phyloP scores from a whole-genome alignment of 1,140 invertebrate genomes.

The Mamestra configurata region DNA sequence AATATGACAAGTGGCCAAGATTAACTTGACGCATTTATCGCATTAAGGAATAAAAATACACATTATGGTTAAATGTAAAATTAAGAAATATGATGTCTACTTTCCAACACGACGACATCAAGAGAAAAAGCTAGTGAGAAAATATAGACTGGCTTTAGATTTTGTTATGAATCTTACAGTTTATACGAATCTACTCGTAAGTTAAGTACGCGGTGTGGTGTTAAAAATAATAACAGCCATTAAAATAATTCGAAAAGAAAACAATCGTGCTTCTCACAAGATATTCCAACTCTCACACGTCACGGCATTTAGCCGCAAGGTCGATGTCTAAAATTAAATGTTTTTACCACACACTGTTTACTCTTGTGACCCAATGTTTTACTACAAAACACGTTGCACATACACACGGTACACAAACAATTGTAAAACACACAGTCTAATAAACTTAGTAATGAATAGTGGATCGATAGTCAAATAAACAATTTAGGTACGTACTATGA shows the following conservation, averaged over 20 bases:
- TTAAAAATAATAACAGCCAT: neutral
- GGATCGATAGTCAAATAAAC: neutral
- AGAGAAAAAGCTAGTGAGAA: too few relatives aligned
- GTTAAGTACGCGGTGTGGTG: neutral
- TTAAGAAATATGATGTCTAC: too few relatives aligned
- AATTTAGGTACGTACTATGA: neutral
- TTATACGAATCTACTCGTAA: too few relatives aligned
- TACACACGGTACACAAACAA: neutral
- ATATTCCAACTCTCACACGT: constrained; percentile 15
- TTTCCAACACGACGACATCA: too few relatives aligned
- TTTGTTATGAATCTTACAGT: too few relatives aligned
- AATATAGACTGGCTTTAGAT: too few relatives aligned
- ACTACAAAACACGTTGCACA: constrained; percentile 23
- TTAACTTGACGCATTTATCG: too few relatives aligned
- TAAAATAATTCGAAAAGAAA: neutral
- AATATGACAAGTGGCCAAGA: too few relatives aligned
- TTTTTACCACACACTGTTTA: constrained; percentile 40
- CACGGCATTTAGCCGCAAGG: constrained; percentile 18
- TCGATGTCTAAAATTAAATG: constrained; percentile 45
- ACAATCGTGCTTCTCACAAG: constrained; percentile 5
- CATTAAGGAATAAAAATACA: too few relatives aligned
- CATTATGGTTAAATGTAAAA: too few relatives aligned
- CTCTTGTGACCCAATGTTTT: constrained; percentile 21
- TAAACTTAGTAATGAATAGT: constrained; percentile 9
- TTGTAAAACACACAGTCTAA: constrained; percentile 12